Conservation (phyloP, 2,113 vertebrate species). For the Epinephelus moara region DNA sequence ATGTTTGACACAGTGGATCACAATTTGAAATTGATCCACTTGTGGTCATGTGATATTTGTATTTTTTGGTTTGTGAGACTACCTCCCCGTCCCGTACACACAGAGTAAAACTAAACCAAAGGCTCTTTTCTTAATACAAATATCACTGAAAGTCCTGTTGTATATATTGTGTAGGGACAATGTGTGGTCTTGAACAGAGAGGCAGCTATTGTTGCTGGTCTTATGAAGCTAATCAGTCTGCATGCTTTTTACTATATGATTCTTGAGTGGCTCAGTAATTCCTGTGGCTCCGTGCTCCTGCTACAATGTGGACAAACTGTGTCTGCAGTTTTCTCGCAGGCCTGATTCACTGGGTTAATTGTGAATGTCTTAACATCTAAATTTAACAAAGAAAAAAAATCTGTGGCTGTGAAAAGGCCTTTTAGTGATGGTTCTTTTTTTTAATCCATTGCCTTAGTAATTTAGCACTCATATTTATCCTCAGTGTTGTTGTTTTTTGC, state of each 20-base stretch:
- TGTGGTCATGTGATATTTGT: background rate
- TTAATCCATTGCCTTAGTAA: background rate
- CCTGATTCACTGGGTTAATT: background rate
- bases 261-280: background rate
- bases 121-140: background rate
- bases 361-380: background rate
- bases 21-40: background rate
- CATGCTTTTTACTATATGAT: slow-evolving; percentile 15
- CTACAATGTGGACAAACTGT: background rate
- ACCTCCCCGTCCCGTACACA: accelerated
- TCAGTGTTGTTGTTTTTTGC: background rate
- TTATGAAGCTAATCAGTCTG: background rate
- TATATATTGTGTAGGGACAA: background rate
- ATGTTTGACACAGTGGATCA: slow-evolving; percentile 5
- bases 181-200: background rate
- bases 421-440: background rate
- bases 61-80: background rate
- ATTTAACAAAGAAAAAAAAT: background rate
- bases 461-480: too few relatives aligned
- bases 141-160: background rate
- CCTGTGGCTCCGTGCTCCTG: background rate
- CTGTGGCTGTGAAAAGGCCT: background rate
- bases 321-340: slow-evolving; percentile 18
- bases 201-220: background rate
- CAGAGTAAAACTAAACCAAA: slow-evolving; percentile 2